Conservation (phyloP, 2,113 vertebrate species). For the Gila orcuttii region DNA sequence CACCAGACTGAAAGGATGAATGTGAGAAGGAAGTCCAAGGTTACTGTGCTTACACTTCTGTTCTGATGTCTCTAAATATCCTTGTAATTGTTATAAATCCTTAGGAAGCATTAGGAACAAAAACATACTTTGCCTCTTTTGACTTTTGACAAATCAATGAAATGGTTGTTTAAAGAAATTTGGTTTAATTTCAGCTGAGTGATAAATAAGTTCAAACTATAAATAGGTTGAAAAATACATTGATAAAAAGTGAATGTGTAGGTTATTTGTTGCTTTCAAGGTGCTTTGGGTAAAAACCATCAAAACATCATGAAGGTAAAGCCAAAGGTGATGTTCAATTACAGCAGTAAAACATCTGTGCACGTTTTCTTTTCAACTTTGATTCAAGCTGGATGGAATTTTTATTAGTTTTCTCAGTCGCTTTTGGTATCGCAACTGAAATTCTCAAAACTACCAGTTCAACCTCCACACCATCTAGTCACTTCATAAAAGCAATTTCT, state of each 20-base stretch:
- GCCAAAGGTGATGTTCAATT: conserved; percentile 1
- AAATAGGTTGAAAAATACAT: background rate
- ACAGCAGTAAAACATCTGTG: background rate
- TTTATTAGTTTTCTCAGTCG: background rate
- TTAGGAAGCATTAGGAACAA: background rate
- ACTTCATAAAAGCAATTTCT: too few relatives aligned
- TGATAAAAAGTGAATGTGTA: background rate
- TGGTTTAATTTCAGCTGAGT: background rate
- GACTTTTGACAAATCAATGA: background rate
- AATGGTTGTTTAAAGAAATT: background rate
- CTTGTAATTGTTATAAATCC: background rate
- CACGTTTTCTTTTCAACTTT: background rate
- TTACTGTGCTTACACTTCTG: conserved; percentile 17
- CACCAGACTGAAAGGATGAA: background rate
- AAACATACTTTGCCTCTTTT: background rate
- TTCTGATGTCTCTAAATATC: background rate
- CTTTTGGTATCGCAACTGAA: too few relatives aligned
- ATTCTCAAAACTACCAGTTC: too few relatives aligned
- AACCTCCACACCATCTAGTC: too few relatives aligned
- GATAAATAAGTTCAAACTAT: background rate
- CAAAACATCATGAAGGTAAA: conserved; percentile 11
- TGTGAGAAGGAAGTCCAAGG: background rate
- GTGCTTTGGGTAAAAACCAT: background rate
- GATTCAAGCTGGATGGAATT: background rate
- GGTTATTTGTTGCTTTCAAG: background rate